phyloP scores from a whole-genome alignment of 2,113 vertebrate species.

The Narcine bancroftii region DNA sequence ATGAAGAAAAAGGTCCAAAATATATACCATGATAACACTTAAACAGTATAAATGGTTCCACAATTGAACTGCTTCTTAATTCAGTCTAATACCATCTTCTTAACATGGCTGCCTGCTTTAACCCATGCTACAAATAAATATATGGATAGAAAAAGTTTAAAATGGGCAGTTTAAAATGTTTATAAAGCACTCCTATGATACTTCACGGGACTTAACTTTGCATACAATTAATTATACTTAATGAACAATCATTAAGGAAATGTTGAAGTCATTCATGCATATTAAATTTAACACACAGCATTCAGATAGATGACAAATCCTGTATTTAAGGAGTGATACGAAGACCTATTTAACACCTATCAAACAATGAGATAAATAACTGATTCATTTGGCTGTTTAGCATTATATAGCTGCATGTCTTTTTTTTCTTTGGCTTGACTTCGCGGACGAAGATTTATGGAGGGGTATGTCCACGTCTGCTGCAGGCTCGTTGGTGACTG shows the following conservation, averaged over 20 bases:
- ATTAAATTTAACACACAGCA: no score
- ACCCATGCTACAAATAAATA: background rate
- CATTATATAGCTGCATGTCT: background rate
- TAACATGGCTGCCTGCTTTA: background rate
- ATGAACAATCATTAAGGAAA: background rate
- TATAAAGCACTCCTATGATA: background rate
- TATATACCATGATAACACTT: no score
- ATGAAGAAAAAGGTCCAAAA: no score
- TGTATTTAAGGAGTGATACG: no score
- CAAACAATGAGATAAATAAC: background rate
- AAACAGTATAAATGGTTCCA: background rate
- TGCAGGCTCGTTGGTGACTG: no score
- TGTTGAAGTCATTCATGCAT: background rate
- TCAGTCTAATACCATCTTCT: background rate
- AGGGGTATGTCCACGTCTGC: no score
- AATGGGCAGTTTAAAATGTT: background rate
- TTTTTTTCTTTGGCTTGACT: background rate
- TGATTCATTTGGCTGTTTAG: background rate
- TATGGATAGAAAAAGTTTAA: background rate
- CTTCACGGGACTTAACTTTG: background rate
- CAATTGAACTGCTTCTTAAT: background rate
- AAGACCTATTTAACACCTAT: background rate
- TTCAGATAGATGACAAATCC: no score
- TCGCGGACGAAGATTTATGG: no score
- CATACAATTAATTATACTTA: background rate